These are phyloP conservation scores for Cyphomyrmex costatus DNA, from an alignment of 1,140 invertebrate species.

Conservation along the genomic window DNA sequence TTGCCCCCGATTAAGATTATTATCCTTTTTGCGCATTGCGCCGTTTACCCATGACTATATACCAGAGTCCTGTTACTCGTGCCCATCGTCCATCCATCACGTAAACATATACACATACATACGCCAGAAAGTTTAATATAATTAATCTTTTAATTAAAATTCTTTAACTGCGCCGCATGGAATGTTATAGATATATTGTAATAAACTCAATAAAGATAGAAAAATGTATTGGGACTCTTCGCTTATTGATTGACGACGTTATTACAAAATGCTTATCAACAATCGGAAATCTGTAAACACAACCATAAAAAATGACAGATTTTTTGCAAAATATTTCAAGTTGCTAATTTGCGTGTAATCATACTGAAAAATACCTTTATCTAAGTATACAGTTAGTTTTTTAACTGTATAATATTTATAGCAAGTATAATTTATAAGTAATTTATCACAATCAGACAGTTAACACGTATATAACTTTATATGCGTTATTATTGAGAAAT, in stretches of 20 bases:
- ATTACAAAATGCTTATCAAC: neutral
- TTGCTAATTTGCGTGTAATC: too few species aligned
- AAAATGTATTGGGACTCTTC: neutral
- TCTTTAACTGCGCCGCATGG: neutral
- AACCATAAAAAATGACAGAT: too few species aligned
- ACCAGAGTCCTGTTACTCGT: conserved; percentile 15
- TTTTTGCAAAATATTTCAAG: too few species aligned
- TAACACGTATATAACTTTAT: too few species aligned
- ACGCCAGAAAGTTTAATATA: conserved; percentile 15
- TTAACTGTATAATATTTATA: too few species aligned
- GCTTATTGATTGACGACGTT: neutral
- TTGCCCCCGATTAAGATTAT: conserved; percentile 64
- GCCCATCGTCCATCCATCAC: neutral
- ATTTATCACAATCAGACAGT: too few species aligned
- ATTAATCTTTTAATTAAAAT: conserved; percentile 37
- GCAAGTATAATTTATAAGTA: too few species aligned
- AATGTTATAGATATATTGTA: neutral
- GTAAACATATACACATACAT: neutral
- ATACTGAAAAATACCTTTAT: too few species aligned
- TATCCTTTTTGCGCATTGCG: conserved; percentile 52
- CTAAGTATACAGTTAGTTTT: too few species aligned
- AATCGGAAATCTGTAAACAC: neutral
- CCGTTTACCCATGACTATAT: neutral
- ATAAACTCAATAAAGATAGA: neutral
- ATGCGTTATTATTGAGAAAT: too few species aligned